phyloP scores from a whole-genome alignment of 2,113 vertebrate species.

The Chelonoidis abingdonii region DNA sequence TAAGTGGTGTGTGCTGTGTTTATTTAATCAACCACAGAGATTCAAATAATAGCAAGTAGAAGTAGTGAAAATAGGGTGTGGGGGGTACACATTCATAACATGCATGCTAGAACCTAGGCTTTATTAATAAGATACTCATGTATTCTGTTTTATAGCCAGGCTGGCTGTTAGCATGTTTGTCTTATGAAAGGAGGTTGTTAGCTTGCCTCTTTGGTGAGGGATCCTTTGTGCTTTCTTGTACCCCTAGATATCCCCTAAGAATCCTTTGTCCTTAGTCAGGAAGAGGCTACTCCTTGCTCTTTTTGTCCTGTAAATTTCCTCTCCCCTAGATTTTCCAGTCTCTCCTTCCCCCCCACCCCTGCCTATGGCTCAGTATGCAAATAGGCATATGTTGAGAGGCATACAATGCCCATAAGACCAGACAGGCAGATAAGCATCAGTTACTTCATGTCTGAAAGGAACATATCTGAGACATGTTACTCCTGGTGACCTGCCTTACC shows the following conservation, averaged over 20 bases:
- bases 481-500: background rate
- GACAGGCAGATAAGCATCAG: too few species aligned
- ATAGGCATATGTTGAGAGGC: background rate
- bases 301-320: background rate
- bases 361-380: background rate
- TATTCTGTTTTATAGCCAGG: background rate
- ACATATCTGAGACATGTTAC: background rate
- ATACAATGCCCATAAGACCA: background rate
- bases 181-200: background rate
- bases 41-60: background rate
- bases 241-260: background rate
- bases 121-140: background rate
- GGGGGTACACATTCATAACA: background rate
- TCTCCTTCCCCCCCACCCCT: too few species aligned
- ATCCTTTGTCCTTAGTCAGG: background rate
- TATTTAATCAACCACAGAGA: background rate
- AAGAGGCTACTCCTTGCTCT: background rate
- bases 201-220: background rate
- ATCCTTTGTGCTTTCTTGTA: background rate
- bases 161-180: too few species aligned
- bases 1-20: too few species aligned
- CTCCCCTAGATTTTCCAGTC: background rate
- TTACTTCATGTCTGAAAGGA: background rate
- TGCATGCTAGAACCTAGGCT: background rate
- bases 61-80: background rate